phyloP scores from a whole-genome alignment of 2,113 vertebrate species.

The Cacatua alba region DNA sequence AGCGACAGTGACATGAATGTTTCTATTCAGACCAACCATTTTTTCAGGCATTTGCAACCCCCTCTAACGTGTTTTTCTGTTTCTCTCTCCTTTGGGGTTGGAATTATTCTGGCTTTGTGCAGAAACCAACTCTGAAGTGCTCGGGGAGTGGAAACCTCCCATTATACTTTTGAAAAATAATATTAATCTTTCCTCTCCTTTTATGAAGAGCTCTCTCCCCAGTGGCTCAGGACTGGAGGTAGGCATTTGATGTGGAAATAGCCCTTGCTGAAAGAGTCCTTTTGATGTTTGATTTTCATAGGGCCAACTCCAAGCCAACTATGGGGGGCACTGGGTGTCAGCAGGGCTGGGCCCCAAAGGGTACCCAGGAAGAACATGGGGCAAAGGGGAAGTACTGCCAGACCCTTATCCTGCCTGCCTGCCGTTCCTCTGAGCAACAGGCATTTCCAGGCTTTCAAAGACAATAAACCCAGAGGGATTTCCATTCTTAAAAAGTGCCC shows the following conservation, averaged over 20 bases:
- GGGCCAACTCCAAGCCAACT: background rate
- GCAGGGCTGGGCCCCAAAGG: background rate
- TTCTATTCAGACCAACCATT: background rate
- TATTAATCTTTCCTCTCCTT: conserved; percentile 53
- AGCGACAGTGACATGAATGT: background rate
- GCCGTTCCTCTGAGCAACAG: background rate
- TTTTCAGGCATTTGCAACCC: conserved; percentile 4
- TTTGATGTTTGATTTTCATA: conserved; percentile 40
- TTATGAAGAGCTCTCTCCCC: conserved; percentile 22
- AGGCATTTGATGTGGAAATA: conserved; percentile 56
- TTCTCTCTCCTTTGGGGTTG: conserved; percentile 25
- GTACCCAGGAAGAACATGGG: background rate
- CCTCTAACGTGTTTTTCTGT: background rate
- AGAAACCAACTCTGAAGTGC: conserved; percentile 40
- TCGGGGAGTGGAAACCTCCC: conserved; percentile 39
- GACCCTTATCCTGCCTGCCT: background rate
- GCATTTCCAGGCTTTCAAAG: conserved; percentile 12
- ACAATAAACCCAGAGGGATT: background rate
- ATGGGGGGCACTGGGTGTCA: fast-evolving
- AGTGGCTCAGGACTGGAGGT: conserved; percentile 17
- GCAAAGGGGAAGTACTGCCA: background rate
- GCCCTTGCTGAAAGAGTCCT: conserved; percentile 16
- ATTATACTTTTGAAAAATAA: conserved; percentile 60
- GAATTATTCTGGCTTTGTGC: conserved; percentile 44
- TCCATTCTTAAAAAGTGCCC: background rate